Percentiles rank a stretch among this genome's conserved stretches.
phyloP scores from a whole-genome alignment of 2,797 vertebrate species.

The Alca torda region DNA sequence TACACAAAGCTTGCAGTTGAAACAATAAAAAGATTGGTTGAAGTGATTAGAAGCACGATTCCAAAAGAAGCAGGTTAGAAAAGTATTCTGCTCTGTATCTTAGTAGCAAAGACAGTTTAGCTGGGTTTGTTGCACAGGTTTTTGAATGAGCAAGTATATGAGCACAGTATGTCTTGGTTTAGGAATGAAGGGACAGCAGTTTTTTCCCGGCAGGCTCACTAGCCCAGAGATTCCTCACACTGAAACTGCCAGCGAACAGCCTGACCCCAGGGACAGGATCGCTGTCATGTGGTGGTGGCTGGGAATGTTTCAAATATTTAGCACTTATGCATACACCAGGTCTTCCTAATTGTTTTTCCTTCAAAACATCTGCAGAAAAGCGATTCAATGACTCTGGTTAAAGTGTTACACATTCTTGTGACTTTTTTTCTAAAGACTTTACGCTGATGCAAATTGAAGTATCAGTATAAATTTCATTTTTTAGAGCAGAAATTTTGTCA shows the following conservation, averaged over 20 bases:
- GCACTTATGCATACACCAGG: background rate
- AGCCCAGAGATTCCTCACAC: background rate
- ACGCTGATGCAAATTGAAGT: background rate
- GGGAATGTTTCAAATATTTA: slow-evolving; percentile 1
- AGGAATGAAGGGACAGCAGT: background rate
- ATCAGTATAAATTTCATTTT: background rate
- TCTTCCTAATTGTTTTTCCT: background rate
- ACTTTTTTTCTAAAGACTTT: background rate
- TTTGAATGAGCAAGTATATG: background rate
- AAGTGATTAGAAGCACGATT: background rate
- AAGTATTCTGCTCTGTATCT: background rate
- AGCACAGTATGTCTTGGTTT: background rate
- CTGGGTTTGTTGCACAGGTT: background rate
- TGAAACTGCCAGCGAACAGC: background rate
- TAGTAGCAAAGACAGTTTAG: background rate
- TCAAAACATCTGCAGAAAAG: background rate
- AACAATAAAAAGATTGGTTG: background rate
- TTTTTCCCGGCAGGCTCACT: background rate
- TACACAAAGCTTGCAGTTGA: background rate
- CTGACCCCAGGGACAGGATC: background rate
- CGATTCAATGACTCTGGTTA: background rate
- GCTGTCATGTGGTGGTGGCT: background rate
- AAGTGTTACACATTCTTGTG: background rate
- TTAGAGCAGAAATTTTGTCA: background rate
- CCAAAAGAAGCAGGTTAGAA: background rate